Percentiles rank a stretch among this genome's conserved stretches.
phyloP scores from a whole-genome alignment of 2,888 invertebrate genomes.

The Pseudococcus viburni region DNA sequence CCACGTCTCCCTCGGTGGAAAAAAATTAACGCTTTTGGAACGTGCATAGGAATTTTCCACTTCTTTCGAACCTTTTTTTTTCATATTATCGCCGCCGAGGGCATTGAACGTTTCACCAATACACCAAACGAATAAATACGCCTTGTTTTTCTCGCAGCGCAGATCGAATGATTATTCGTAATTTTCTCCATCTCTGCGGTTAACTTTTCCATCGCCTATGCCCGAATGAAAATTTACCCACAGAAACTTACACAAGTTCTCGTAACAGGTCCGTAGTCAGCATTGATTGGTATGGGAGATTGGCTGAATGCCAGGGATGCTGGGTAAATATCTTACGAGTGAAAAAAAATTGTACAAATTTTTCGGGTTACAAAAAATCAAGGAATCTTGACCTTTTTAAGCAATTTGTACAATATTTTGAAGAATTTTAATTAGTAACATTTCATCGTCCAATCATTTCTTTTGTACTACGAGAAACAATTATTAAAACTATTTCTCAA shows the following conservation, averaged over 20 bases:
- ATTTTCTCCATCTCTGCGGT: neutral
- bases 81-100: neutral
- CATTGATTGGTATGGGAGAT: too few species aligned
- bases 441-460: too few species aligned
- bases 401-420: too few species aligned
- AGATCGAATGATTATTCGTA: slow-evolving; percentile 21
- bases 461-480: too few species aligned
- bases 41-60: neutral
- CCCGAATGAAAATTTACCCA: neutral
- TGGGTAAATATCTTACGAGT: too few species aligned
- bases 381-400: too few species aligned
- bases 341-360: too few species aligned
- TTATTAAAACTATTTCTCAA: too few species aligned
- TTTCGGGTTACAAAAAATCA: too few species aligned
- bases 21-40: neutral
- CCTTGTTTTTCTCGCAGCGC: neutral
- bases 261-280: neutral
- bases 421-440: too few species aligned
- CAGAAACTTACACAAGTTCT: neutral
- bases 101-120: slow-evolving; percentile 4
- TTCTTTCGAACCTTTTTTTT: neutral
- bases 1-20: neutral
- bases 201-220: neutral
- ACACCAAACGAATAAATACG: neutral
- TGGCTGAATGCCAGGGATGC: too few species aligned